phyloP scores from a whole-genome alignment of 1,140 invertebrate genomes.

The Delia radicum region DNA sequence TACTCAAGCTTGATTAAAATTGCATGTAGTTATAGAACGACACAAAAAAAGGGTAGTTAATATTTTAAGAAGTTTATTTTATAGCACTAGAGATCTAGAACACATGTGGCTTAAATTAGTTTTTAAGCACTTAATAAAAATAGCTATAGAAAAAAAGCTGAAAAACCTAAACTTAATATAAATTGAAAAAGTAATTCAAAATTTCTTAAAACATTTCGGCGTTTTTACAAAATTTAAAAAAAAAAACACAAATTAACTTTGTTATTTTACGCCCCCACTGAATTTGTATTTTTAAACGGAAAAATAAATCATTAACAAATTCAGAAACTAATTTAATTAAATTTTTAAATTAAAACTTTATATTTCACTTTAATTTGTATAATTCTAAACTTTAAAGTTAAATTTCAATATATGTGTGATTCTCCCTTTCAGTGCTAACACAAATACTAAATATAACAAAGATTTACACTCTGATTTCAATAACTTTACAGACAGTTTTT shows the following conservation, averaged over 20 bases:
- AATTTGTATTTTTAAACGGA: too few species aligned
- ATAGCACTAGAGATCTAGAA: background rate
- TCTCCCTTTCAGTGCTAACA: too few species aligned
- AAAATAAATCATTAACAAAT: too few species aligned
- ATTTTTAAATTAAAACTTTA: background rate
- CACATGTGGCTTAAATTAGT: constrained; percentile 1
- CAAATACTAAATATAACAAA: constrained; percentile 30
- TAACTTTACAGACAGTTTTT: constrained; percentile 51
- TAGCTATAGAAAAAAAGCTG: background rate
- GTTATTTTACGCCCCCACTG: too few species aligned
- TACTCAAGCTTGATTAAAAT: background rate
- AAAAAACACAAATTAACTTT: too few species aligned
- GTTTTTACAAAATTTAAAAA: too few species aligned
- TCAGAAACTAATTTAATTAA: too few species aligned
- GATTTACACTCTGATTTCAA: constrained; percentile 34
- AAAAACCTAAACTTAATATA: too few species aligned
- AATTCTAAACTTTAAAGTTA: too few species aligned
- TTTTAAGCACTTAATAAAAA: background rate
- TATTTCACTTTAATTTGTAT: background rate
- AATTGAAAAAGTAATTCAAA: too few species aligned
- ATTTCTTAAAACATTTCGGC: too few species aligned
- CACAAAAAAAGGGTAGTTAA: background rate
- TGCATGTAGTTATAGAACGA: background rate
- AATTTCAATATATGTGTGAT: too few species aligned
- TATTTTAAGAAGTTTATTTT: background rate